Evolutionary conservation across 2,888 invertebrate genomes (phyloP), one percentile per base, ranked within the genome.

Genomic region (Drosophila helvetica): DNA sequence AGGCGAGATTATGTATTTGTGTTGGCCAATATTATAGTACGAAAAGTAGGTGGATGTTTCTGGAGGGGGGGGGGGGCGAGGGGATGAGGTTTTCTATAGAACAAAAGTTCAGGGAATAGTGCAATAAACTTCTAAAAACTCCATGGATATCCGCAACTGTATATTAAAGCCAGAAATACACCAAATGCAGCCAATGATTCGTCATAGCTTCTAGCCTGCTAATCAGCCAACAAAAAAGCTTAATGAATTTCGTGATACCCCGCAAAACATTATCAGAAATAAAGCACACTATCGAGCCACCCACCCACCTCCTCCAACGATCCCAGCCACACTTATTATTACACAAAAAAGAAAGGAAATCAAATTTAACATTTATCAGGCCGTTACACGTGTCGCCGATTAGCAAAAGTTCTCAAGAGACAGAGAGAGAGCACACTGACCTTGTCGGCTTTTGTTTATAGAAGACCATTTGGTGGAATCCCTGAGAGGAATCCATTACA

Each of bases 311-410:
- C 19, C 33, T 18, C 6, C 10, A n/a, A n/a, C n/a, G n/a, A n/a
- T n/a, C n/a, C n/a, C 33, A 48, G 43, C 51, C 50, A 46, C 38
- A 47, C 42, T 33, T 50, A 62, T 22, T 55, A 55, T 50, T 66
- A 66, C 53, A n/a, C n/a, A n/a, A n/a, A n/a, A n/a, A n/a, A 54
- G 9, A 46, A 27, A 10, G n/a, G 48, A 54, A 42, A 38, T 10
- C 43, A 38, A 19, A 30, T 52, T 38, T 27, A 45, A 18, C 56
- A 74, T 72, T 74, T 80, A 73, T 75, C 75, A 79, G 75, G 50
- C 59, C 52, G 50, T 73, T 80, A 81, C 86, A 86, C 84, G 84
- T 84, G 84, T 83, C 75, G 69, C 57, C 77, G 86, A 86, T 84
- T 82, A 80, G 64, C 75, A 60, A 33, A 48, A 63, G 56, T 55